phyloP scores from a whole-genome alignment of 2,113 vertebrate genomes.

The Oceanodroma tethys region DNA sequence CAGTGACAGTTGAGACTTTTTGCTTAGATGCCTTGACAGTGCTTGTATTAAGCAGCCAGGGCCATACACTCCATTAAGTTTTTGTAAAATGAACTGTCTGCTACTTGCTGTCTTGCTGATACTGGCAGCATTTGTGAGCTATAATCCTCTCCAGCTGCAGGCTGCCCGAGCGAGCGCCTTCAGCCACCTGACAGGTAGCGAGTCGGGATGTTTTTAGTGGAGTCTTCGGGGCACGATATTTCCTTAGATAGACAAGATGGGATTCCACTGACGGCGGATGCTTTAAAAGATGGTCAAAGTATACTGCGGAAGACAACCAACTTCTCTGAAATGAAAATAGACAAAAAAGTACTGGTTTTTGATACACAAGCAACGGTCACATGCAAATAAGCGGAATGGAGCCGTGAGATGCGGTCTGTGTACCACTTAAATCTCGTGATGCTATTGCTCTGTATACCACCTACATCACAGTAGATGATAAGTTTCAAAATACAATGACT shows the following conservation, averaged over 20 bases:
- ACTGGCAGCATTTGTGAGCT: constrained; percentile 57
- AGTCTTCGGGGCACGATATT: neutral
- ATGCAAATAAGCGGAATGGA: neutral
- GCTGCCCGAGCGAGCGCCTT: constrained; percentile 37
- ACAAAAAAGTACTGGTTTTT: neutral
- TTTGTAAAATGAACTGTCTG: constrained; percentile 83
- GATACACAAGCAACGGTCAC: accelerated
- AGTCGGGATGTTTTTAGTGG: neutral
- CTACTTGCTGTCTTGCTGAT: constrained; percentile 70
- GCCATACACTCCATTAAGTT: constrained; percentile 81
- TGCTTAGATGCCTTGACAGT: constrained; percentile 78
- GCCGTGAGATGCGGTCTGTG: neutral
- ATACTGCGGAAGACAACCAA: neutral
- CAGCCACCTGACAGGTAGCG: constrained; percentile 3
- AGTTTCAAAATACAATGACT: neutral
- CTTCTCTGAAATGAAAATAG: neutral
- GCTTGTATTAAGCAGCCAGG: constrained; percentile 78
- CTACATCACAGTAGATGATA: neutral
- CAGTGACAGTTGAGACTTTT: constrained; percentile 75
- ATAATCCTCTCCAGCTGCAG: constrained; percentile 57
- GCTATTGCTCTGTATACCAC: neutral
- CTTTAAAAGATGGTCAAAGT: neutral
- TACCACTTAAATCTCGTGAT: neutral
- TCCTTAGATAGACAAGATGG: neutral
- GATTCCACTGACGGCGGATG: neutral